phyloP scores from a whole-genome alignment of 2,113 vertebrate genomes.

The Podarcis cretensis region DNA sequence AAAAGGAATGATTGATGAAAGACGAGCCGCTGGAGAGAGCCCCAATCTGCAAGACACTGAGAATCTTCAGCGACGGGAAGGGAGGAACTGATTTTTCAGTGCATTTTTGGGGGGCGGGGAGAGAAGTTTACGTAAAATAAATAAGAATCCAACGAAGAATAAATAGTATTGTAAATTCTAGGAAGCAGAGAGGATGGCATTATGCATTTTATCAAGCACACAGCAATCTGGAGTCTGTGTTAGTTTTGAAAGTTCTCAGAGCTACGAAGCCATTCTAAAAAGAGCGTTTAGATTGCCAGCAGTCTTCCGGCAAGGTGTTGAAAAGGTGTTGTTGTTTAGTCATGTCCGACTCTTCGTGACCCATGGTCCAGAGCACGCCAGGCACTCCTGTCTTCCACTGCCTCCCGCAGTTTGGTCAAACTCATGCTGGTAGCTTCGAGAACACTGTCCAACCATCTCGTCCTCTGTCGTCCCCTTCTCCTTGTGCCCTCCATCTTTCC shows the following conservation, averaged over 20 bases:
- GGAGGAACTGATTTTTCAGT: constrained; percentile 22
- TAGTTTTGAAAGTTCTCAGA: not conserved
- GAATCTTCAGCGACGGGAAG: constrained; percentile 17
- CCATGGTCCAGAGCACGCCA: too few species aligned
- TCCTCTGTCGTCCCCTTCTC: too few species aligned
- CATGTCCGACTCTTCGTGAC: too few species aligned
- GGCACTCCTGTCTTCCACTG: too few species aligned
- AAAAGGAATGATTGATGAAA: constrained; percentile 45
- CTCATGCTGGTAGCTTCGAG: too few species aligned
- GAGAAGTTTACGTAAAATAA: not conserved
- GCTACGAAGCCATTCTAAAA: not conserved
- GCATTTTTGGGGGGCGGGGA: not conserved
- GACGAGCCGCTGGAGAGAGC: constrained; percentile 17
- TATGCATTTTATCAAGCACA: not conserved
- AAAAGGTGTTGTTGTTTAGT: not conserved
- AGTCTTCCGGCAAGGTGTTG: not conserved
- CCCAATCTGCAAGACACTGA: constrained; percentile 9
- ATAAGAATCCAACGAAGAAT: constrained; percentile 13
- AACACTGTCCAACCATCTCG: too few species aligned
- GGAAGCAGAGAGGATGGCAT: not conserved
- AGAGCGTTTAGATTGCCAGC: not conserved
- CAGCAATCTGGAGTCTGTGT: not conserved
- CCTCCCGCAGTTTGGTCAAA: too few species aligned
- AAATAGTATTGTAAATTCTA: not conserved
- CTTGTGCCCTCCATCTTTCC: too few species aligned